These are phyloP conservation scores for Ctena decussata DNA, from an alignment of 2,888 invertebrate species.

Conservation along the genomic window DNA sequence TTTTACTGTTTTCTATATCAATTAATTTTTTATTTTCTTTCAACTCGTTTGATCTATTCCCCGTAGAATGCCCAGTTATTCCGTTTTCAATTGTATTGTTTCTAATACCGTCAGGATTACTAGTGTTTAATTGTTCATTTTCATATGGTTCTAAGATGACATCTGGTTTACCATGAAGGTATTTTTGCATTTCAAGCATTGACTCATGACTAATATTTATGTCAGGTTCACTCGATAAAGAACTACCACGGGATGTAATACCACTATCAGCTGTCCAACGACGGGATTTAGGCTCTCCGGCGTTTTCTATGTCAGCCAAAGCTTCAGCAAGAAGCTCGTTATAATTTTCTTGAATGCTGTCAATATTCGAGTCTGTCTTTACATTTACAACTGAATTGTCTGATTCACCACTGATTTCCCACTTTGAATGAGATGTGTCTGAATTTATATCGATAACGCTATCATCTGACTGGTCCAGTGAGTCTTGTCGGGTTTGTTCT, in stretches of 20 bases:
- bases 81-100: not conserved
- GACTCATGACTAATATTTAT: conserved; percentile 29
- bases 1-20: not conserved
- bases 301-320: conserved; percentile 13
- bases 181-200: conserved; percentile 50
- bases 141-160: conserved; percentile 37
- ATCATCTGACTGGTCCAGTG: not conserved
- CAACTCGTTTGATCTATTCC: not conserved
- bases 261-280: conserved; percentile 56
- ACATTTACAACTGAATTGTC: not conserved
- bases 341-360: not conserved
- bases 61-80: not conserved
- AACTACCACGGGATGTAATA: conserved; percentile 53
- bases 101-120: not conserved
- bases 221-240: conserved; percentile 58
- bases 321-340: conserved; percentile 14
- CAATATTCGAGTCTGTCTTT: not conserved
- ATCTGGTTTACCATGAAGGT: conserved; percentile 47
- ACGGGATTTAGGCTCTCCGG: conserved; percentile 15
- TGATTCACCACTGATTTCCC: not conserved
- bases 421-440: not conserved
- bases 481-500: not conserved
- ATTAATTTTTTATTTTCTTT: not conserved
- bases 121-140: not conserved
- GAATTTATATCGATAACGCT: not conserved